phyloP scores from a whole-genome alignment of 2,888 invertebrate species.

The Choreutis nemorana region DNA sequence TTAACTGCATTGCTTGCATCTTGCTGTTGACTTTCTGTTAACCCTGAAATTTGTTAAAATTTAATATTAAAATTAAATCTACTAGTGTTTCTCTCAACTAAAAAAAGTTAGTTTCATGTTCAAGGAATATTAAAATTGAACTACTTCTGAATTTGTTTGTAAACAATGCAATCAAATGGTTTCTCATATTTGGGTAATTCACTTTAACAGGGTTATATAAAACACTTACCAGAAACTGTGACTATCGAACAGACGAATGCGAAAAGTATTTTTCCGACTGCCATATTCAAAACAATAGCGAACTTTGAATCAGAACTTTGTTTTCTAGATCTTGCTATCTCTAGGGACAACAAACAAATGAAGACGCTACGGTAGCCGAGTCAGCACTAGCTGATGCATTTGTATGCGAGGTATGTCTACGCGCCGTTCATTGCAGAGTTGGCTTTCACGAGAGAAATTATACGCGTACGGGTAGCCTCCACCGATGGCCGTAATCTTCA shows the following conservation, averaged over 20 bases:
- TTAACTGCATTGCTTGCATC: slow-evolving; percentile 13
- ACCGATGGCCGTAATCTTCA: slow-evolving; percentile 22
- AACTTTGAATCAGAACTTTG: too few relatives aligned
- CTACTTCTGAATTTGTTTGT: slow-evolving; percentile 1
- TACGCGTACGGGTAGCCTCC: slow-evolving; percentile 23
- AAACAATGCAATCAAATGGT: too few relatives aligned
- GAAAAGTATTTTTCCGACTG: too few relatives aligned
- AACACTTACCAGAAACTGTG: too few relatives aligned
- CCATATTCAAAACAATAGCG: too few relatives aligned
- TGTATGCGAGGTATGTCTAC: slow-evolving; percentile 56
- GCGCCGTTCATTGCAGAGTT: slow-evolving; percentile 49
- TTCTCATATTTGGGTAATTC: too few relatives aligned
- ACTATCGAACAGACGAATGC: too few relatives aligned
- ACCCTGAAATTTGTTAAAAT: slow-evolving; percentile 15
- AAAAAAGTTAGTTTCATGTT: slow-evolving; percentile 1
- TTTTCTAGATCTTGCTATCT: too few relatives aligned
- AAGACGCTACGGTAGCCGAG: slow-evolving; percentile 34
- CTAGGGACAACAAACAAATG: slow-evolving; percentile 56
- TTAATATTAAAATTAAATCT: slow-evolving; percentile 1
- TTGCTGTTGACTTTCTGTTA: slow-evolving; percentile 13
- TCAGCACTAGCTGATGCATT: slow-evolving; percentile 40
- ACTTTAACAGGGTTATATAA: too few relatives aligned
- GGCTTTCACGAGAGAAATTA: slow-evolving; percentile 65
- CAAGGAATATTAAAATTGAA: too few relatives aligned
- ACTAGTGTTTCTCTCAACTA: slow-evolving; percentile 7